phyloP scores from a whole-genome alignment of 2,113 vertebrate species.

The Halcyon malimbica region DNA sequence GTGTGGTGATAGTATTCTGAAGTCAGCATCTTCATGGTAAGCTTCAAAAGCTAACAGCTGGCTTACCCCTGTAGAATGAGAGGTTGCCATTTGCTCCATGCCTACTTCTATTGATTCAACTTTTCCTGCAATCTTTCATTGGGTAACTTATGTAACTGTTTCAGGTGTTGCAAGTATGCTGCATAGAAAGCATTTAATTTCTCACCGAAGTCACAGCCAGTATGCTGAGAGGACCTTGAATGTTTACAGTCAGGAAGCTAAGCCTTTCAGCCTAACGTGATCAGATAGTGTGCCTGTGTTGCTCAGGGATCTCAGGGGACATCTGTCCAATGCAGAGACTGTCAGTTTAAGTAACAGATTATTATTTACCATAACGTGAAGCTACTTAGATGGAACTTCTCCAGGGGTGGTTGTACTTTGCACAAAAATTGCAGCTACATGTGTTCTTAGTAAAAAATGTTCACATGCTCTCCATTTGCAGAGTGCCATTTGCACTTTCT shows the following conservation, averaged over 20 bases:
- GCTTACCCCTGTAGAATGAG: neutral
- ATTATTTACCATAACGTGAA: neutral
- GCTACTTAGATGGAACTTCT: neutral
- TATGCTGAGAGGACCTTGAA: neutral
- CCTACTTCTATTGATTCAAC: neutral
- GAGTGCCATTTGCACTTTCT: neutral
- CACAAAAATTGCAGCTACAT: neutral
- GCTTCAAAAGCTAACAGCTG: neutral
- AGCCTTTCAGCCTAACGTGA: neutral
- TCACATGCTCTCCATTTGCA: fast-evolving
- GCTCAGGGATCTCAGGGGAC: neutral
- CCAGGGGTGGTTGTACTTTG: neutral
- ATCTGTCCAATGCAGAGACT: neutral
- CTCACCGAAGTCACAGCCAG: neutral
- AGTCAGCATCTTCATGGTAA: neutral
- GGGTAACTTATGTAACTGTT: neutral
- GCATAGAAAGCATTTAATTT: neutral
- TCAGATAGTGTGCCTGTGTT: neutral
- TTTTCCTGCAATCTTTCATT: neutral
- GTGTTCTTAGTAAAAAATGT: neutral
- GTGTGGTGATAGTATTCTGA: neutral
- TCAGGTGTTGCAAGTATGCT: neutral
- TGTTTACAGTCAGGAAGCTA: neutral
- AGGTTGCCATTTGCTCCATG: neutral
- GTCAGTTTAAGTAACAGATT: neutral